Evolutionary conservation across 2,797 vertebrate species (phyloP).

Genomic region (Scleropages formosus): DNA sequence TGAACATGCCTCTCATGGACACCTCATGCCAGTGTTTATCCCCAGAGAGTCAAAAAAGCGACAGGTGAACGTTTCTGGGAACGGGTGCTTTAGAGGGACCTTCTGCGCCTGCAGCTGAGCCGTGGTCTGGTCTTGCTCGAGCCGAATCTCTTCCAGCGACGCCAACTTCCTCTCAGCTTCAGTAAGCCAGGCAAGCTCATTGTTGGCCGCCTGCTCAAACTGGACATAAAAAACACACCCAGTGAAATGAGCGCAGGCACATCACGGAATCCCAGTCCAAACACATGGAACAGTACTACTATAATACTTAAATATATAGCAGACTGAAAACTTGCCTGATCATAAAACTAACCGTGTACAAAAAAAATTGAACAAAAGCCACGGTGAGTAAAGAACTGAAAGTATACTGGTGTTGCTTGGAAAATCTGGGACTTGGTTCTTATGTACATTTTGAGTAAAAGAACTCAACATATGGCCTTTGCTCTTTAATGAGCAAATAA

Average conservation of each 20-base stretch:
- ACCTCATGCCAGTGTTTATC: slow-evolving; percentile 40
- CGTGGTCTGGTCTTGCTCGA: slow-evolving; percentile 90
- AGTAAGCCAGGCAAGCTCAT: slow-evolving; percentile 85
- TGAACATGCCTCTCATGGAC: background rate
- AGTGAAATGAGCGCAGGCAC: background rate
- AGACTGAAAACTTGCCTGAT: no score
- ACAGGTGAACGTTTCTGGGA: slow-evolving; percentile 25
- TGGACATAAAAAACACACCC: slow-evolving; percentile 52
- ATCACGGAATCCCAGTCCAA: no score
- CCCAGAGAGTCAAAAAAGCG: slow-evolving; percentile 25
- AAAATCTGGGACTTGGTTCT: background rate
- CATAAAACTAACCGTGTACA: no score
- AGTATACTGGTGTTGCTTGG: background rate
- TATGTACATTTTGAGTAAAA: background rate
- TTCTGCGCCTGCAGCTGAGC: slow-evolving; percentile 95
- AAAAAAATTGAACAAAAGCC: no score
- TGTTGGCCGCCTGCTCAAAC: slow-evolving; percentile 91
- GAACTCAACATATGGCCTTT: background rate
- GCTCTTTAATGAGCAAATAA: slow-evolving; percentile 37
- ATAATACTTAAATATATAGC: no score
- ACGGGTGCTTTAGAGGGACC: slow-evolving; percentile 66
- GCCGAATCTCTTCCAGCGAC: slow-evolving; percentile 83
- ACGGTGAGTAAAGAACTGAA: no score
- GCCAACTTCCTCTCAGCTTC: slow-evolving; percentile 84
- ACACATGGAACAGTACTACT: no score